Conservation (phyloP, 64 coral and sea anemone genomes). For the Hydrozoanthus tunicans region DNA sequence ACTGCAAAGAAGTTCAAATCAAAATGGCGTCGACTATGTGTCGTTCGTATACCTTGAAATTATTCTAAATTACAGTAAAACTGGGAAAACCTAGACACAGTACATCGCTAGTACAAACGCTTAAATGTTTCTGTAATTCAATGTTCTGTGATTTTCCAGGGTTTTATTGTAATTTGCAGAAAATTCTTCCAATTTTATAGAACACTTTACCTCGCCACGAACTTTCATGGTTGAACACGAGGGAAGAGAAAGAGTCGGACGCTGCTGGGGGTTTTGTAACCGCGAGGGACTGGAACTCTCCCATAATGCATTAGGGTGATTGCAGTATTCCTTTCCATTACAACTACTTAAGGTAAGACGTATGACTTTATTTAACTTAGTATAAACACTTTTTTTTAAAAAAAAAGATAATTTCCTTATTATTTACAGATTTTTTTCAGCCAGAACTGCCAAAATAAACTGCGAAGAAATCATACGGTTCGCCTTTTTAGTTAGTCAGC, state of each 20-base stretch:
- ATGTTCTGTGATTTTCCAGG: neutral
- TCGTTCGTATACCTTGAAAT: neutral
- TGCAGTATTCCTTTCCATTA: too few species aligned
- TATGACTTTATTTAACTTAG: too few species aligned
- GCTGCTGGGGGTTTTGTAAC: slow-evolving; percentile 70
- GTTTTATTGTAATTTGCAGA: neutral
- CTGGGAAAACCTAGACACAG: neutral
- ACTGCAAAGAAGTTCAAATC: neutral
- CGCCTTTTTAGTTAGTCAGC: too few species aligned
- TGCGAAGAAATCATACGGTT: too few species aligned
- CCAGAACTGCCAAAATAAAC: too few species aligned
- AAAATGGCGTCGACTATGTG: slow-evolving; percentile 10
- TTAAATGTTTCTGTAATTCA: neutral
- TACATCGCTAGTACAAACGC: neutral
- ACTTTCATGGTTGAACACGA: slow-evolving; percentile 94
- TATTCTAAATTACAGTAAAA: neutral
- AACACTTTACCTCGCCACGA: slow-evolving; percentile 74
- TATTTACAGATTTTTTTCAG: too few species aligned
- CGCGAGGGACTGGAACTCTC: slow-evolving; percentile 29
- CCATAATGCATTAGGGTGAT: neutral
- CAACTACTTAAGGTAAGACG: too few species aligned
- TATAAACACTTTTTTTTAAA: too few species aligned
- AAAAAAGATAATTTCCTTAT: too few species aligned
- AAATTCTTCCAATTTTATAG: neutral
- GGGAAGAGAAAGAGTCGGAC: slow-evolving; percentile 62